Evolutionary conservation across 2,113 vertebrate genomes (phyloP), one percentile per base, ranked within the genome.

Genomic region (Tiliqua scincoides): DNA sequence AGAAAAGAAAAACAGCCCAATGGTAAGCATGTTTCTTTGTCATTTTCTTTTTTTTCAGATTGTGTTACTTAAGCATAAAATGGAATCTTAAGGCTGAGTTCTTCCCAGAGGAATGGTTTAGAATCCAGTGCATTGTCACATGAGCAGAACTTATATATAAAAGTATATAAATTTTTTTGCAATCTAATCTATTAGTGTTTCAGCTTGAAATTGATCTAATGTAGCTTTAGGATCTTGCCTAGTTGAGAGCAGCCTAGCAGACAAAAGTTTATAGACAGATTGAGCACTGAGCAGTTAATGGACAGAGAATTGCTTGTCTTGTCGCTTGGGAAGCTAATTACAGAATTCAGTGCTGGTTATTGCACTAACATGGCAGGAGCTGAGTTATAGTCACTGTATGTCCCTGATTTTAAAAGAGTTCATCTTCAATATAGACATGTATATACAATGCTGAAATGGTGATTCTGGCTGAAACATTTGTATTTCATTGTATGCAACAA

Each of bases 11-110:
- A 0, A 1, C 4, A 1, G 35, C 85, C 86, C 87, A 81, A 67
- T 57, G 91, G 94, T 94, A 89, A 95, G 95, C 93, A 85, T 61
- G 27, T 71, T 70, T 90, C 77, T 90, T 67, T 85, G 87, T 59
- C 70, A 87, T 87, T 88, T 48, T 32, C 18, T 32, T 14, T 37
- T 63, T 87, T 85, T 89, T 74, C 48, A 76, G 21, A 57, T 54
- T 65, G 85, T 40, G n/a, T 21, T 57, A 48, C 18, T 54, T 32
- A 71, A 40, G 52, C 17, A 68, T n/a, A 59, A 57, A 70, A 10
- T 23, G 30, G 57, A 17, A 27, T 11, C 40, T 73, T 80, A 86
- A 52, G 59, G 12, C 43, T 77, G 67, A 40, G 74, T 20, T 30
- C 32, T 1, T n/a, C 77, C 57, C 71, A 84, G 48, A 78, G 30